Conservation (phyloP, 2,113 vertebrate species). For the Neogobius melanostomus region DNA sequence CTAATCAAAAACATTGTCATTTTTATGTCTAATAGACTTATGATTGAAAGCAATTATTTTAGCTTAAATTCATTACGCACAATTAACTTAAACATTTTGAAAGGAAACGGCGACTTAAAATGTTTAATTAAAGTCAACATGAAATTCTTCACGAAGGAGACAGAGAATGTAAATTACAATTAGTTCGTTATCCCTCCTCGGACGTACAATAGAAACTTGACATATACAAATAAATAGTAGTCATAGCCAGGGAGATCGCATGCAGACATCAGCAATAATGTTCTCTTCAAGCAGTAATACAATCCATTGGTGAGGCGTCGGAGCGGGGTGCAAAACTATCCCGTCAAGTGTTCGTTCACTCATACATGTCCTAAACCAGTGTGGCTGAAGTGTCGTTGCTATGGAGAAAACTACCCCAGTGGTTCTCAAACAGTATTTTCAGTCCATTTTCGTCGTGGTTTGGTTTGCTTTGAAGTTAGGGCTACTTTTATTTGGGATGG, state of each 20-base stretch:
- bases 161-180: constrained; percentile 75
- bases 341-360: constrained; percentile 64
- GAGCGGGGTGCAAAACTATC: constrained; percentile 80
- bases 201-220: constrained; percentile 82
- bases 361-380: constrained; percentile 72
- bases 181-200: constrained; percentile 71
- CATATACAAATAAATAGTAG: constrained; percentile 88
- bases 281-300: constrained; percentile 83
- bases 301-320: constrained; percentile 80
- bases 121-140: no score
- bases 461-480: no score
- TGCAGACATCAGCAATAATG: constrained; percentile 83
- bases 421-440: not conserved
- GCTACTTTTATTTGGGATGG: no score
- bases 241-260: constrained; percentile 83
- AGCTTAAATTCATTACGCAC: no score
- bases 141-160: not conserved
- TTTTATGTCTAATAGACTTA: no score
- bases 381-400: constrained; percentile 67
- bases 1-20: no score
- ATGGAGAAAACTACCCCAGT: constrained; percentile 62
- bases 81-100: no score
- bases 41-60: no score
- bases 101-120: no score
- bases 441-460: no score